Evolutionary conservation across 1,140 invertebrate species (phyloP).

Genomic region (Zaprionus africanus): DNA sequence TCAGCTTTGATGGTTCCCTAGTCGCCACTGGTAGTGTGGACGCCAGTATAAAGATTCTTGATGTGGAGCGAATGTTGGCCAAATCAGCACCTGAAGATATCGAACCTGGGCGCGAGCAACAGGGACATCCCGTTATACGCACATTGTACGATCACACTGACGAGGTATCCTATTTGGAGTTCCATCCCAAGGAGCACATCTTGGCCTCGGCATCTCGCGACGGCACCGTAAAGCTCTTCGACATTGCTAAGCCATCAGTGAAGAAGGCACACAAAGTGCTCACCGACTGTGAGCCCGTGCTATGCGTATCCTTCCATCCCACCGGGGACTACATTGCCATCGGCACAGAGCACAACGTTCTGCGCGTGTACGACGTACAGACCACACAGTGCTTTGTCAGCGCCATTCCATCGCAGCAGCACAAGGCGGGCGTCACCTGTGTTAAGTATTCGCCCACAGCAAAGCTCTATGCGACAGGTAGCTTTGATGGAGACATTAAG

Average conservation of each 20-base stretch:
- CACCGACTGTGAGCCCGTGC: constrained; percentile 95
- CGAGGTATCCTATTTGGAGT: constrained; percentile 98
- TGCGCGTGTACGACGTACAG: constrained; percentile 97
- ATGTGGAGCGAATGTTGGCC: constrained; percentile 98
- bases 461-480: constrained; percentile 95
- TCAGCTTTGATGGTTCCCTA: constrained; percentile 96
- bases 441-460: constrained; percentile 93
- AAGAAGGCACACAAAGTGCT: constrained; percentile 99
- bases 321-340: constrained; percentile 97
- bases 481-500: constrained; percentile 97
- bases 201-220: constrained; percentile 97
- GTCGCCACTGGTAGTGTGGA: constrained; percentile 99
- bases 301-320: constrained; percentile 97
- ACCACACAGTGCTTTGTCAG: constrained; percentile 98
- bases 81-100: constrained; percentile 95
- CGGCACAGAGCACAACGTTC: constrained; percentile 95
- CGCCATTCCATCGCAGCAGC: constrained; percentile 95
- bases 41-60: constrained; percentile 99
- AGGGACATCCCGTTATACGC: constrained; percentile 98
- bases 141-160: constrained; percentile 99
- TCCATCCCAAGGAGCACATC: constrained; percentile 97
- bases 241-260: constrained; percentile 98
- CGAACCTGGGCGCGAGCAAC: constrained; percentile 91
- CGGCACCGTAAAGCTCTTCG: constrained; percentile 97
- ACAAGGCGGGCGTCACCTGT: constrained; percentile 93